Percentiles rank a stretch among this genome's conserved stretches.
These are phyloP conservation scores for Agriopis aurantiaria DNA, from an alignment of 2,888 invertebrate species.

Conservation along the genomic window DNA sequence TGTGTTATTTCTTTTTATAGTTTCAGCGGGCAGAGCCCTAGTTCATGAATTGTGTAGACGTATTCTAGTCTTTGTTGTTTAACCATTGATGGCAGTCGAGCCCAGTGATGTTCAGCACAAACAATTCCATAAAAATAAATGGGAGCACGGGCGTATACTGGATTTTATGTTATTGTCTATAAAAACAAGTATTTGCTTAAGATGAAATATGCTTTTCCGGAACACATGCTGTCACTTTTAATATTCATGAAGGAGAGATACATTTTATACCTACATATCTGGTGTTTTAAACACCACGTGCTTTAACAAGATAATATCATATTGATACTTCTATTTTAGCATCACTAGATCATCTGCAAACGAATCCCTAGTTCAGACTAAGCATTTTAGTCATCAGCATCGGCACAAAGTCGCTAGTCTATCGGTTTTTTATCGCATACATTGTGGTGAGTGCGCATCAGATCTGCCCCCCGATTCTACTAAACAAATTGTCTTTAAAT, in stretches of 20 bases:
- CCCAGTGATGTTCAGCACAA: conserved; percentile 5
- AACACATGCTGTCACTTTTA: conserved; percentile 6
- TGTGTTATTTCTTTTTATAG: no score
- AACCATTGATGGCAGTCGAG: conserved; percentile 3
- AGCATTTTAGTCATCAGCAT: no score
- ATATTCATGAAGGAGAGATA: conserved; percentile 9
- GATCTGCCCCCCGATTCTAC: no score
- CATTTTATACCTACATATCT: conserved; percentile 1
- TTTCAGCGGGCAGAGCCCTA: not conserved
- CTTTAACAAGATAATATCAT: no score
- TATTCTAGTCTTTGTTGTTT: conserved; percentile 11
- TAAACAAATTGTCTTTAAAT: no score
- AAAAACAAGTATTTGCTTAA: conserved; percentile 15
- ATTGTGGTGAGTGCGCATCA: no score
- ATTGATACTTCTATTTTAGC: no score
- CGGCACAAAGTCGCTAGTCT: no score
- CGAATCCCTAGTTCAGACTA: no score
- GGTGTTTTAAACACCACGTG: not conserved
- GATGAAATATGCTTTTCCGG: conserved; percentile 15
- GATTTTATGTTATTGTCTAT: conserved; percentile 21
- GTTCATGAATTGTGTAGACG: conserved; percentile 14
- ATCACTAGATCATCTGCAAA: no score
- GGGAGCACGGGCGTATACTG: conserved; percentile 1
- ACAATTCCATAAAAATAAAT: conserved; percentile 23
- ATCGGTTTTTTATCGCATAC: no score